Percentiles rank a stretch among this genome's conserved stretches.
These are phyloP conservation scores for Sebastes diaconus DNA, from an alignment of 2,797 vertebrate genomes.

Conservation along the genomic window DNA sequence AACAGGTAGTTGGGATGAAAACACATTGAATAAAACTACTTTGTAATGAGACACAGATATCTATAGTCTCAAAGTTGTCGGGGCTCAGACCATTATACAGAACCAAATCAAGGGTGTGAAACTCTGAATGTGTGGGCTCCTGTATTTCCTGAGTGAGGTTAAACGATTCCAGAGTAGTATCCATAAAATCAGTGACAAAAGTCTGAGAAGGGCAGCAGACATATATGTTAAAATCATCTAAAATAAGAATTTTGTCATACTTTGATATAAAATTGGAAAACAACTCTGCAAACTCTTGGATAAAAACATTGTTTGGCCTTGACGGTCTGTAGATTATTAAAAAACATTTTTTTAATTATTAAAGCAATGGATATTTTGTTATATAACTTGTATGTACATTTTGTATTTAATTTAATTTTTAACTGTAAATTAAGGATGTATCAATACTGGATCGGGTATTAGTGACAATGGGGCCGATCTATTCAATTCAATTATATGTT, in stretches of 20 bases:
- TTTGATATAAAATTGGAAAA: not conserved
- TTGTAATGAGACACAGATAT: not conserved
- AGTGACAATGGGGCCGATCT: too few relatives aligned
- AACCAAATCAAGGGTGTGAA: not conserved
- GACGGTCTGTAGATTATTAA: not conserved
- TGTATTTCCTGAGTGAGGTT: not conserved
- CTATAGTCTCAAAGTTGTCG: not conserved
- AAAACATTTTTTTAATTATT: not conserved
- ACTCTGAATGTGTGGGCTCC: not conserved
- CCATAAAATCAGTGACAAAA: not conserved
- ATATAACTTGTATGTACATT: not conserved
- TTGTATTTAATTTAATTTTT: not conserved
- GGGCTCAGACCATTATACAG: not conserved
- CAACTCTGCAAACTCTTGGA: not conserved
- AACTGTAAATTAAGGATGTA: too few relatives aligned
- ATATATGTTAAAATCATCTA: not conserved
- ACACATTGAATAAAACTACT: not conserved
- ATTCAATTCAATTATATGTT: too few relatives aligned
- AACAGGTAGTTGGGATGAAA: not conserved
- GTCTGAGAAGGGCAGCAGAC: not conserved
- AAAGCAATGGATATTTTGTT: not conserved
- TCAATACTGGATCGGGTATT: too few relatives aligned
- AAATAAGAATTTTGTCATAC: not conserved
- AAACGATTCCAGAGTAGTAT: not conserved
- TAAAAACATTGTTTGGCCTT: not conserved